A percentile compares a stretch with the other conserved stretches of the same genome.
Evolutionary conservation across 2,888 invertebrate genomes (phyloP).

Genomic region (Aelia acuminata): DNA sequence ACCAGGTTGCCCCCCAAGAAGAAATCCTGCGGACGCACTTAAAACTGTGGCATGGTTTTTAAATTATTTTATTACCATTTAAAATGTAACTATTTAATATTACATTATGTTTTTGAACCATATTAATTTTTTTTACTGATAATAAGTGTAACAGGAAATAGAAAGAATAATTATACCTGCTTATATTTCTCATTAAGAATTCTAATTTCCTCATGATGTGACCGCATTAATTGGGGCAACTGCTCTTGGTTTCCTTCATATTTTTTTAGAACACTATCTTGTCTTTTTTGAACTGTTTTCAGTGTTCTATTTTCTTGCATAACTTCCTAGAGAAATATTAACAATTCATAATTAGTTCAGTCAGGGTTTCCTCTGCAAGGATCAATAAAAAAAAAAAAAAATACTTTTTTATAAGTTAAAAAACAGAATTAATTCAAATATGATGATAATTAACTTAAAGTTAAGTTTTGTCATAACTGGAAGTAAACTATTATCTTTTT

Average conservation of each 20-base stretch:
- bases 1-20: no score
- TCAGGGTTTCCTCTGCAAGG: background rate
- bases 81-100: no score
- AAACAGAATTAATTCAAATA: background rate
- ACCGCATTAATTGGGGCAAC: slow-evolving; percentile 81
- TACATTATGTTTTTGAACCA: no score
- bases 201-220: slow-evolving; percentile 84
- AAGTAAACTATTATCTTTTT: background rate
- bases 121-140: no score
- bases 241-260: slow-evolving; percentile 86
- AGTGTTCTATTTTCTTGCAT: slow-evolving; percentile 82
- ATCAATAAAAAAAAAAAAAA: background rate
- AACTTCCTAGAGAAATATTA: slow-evolving; percentile 73
- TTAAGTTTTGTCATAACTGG: background rate
- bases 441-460: no score
- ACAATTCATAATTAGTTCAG: slow-evolving; percentile 5
- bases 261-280: slow-evolving; percentile 83
- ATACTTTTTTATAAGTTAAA: background rate
- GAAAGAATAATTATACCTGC: slow-evolving; percentile 64
- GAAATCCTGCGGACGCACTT: no score
- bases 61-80: no score
- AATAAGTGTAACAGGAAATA: background rate
- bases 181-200: slow-evolving; percentile 79
- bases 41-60: no score
- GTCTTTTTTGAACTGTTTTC: slow-evolving; percentile 83